These are phyloP conservation scores for Pygmarrhopalites habei DNA, from an alignment of 1,140 invertebrate species.

Conservation along the genomic window DNA sequence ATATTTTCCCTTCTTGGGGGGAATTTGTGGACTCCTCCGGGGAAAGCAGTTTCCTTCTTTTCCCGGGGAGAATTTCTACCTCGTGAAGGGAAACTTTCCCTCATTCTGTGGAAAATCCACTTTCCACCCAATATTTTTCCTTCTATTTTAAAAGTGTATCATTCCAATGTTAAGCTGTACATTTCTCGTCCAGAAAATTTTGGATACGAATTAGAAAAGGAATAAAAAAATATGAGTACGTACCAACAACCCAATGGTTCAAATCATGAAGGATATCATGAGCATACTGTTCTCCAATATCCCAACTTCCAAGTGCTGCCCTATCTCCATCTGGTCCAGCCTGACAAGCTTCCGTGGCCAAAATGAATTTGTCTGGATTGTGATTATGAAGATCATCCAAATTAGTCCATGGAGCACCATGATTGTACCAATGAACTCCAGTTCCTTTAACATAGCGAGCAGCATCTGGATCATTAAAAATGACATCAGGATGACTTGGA, in stretches of 20 bases:
- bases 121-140: too few relatives aligned
- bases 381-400: slow-evolving; percentile 51
- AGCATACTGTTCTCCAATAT: slow-evolving; percentile 59
- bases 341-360: slow-evolving; percentile 68
- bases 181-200: too few relatives aligned
- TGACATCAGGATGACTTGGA: slow-evolving; percentile 55
- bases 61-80: too few relatives aligned
- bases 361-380: slow-evolving; percentile 62
- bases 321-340: slow-evolving; percentile 43
- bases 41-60: too few relatives aligned
- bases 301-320: slow-evolving; percentile 62
- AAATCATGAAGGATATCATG: slow-evolving; percentile 64
- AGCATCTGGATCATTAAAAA: slow-evolving; percentile 49
- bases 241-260: slow-evolving; percentile 59
- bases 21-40: too few relatives aligned
- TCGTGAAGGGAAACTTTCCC: too few relatives aligned
- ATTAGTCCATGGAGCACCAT: slow-evolving; percentile 31
- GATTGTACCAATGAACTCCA: slow-evolving; percentile 75
- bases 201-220: too few relatives aligned
- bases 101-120: too few relatives aligned
- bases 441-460: slow-evolving; percentile 58
- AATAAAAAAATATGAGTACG: too few relatives aligned
- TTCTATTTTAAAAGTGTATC: too few relatives aligned
- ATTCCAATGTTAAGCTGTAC: too few relatives aligned
- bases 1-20: too few relatives aligned